Base-by-base conservation (phyloP, 2,888 invertebrate species). In the Drosophila parthenogenetica region DNA sequence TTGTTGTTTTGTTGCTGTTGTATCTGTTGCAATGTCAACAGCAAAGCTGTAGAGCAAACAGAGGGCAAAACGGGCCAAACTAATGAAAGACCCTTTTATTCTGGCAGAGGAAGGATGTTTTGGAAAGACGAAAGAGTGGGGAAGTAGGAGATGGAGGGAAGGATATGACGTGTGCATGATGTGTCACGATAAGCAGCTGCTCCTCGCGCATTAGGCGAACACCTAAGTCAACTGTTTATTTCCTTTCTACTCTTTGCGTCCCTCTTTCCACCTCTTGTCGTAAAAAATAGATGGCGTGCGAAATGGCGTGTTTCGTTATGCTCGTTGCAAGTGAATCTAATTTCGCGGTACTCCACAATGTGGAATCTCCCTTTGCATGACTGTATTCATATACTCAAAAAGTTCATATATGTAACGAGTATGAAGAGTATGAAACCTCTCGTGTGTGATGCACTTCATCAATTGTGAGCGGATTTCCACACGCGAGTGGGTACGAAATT, bases 101-200 rank as follows among this genome's bases (percentile, higher is more conserved):
- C 17, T 25, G 45, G 11, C 39, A 5, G 3, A 19, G 13, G n/a
- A 4, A 14, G 22, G 13, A 37, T 11, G 13, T 11, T 3, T 35
- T 35, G 35, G 35, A 13, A 3, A 11, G 10, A 29, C 25, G 13
- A 14, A 25, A 32, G 14, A 8, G 7, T 1, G 25, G 29, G 2
- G 16, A 32, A 5, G 35, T 17, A 1, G 17, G 5, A 42, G 16
- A 60, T 16, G 10, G 29, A 43, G n/a, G 50, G 39, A 63, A 48
- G 43, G 11, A 40, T 61, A 61, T 16, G 58, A 49, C 64, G 51
- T 62, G 62, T 55, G 59, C 64, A 72, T 64, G 64, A 78, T 78
- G 63, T 64, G 73, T 40, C 11, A 46, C 35, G 73, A 77, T 77
- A 75, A 75, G 67, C 73, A 68, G 58, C 78, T 54, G 63, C 73